These are phyloP conservation scores for Corythornis madagascariensis DNA, from an alignment of 2,113 vertebrate genomes.

Conservation along the genomic window DNA sequence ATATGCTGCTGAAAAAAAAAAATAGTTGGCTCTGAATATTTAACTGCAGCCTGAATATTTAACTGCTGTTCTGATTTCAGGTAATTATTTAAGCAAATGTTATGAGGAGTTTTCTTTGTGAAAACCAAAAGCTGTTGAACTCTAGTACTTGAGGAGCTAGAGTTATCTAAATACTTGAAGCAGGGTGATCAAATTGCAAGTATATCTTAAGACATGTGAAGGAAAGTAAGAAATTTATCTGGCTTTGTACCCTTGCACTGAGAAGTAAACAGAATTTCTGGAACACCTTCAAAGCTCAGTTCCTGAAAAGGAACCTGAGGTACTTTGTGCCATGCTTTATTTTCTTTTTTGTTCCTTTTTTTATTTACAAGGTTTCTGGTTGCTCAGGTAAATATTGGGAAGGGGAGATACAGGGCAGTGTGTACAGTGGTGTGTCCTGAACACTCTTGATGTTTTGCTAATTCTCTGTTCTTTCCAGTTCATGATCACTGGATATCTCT, in stretches of 20 bases:
- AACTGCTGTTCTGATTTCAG: not conserved
- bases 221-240: not conserved
- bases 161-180: not conserved
- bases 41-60: not conserved
- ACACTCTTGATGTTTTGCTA: not conserved
- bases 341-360: not conserved
- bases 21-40: not conserved
- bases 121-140: not conserved
- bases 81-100: not conserved
- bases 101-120: not conserved
- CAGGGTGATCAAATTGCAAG: not conserved
- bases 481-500: not conserved
- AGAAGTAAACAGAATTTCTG: not conserved
- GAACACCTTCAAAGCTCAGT: not conserved
- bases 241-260: not conserved
- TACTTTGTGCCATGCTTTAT: not conserved
- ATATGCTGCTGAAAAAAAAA: not conserved
- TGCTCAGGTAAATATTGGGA: not conserved
- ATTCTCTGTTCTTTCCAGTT: not conserved
- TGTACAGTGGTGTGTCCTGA: not conserved
- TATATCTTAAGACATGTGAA: not conserved
- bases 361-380: not conserved
- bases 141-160: not conserved
- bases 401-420: no score
- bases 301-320: not conserved